phyloP scores from a whole-genome alignment of 2,797 vertebrate genomes.

The Tapirus indicus region DNA sequence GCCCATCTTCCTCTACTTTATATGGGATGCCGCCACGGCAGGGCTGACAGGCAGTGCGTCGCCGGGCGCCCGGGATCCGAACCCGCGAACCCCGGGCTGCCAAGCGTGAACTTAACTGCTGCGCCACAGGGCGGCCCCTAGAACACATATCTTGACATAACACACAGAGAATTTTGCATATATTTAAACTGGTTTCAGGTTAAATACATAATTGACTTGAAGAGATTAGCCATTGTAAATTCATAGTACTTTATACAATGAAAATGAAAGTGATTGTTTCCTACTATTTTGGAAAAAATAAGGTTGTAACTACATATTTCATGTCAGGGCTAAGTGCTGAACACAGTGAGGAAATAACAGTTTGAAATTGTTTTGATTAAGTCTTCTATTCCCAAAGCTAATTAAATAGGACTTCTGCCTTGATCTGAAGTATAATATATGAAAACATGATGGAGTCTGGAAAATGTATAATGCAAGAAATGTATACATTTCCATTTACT shows the following conservation, averaged over 20 bases:
- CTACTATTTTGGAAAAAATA: background rate
- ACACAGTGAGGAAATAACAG: background rate
- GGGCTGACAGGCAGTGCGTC: too few relatives aligned
- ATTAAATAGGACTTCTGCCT: background rate
- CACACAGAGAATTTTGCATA: background rate
- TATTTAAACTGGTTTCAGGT: background rate
- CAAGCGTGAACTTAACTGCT: too few relatives aligned
- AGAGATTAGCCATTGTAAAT: background rate
- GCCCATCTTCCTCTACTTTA: too few relatives aligned
- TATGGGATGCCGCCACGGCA: too few relatives aligned
- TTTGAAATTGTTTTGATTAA: constrained; percentile 56
- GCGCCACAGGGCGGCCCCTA: too few relatives aligned
- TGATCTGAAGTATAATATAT: constrained; percentile 19
- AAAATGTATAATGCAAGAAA: background rate
- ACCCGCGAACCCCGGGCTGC: too few relatives aligned
- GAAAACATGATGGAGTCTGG: background rate
- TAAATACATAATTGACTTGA: constrained; percentile 13
- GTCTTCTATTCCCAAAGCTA: background rate
- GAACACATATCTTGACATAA: background rate
- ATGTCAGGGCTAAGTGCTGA: background rate
- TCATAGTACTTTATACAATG: background rate
- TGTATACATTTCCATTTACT: background rate
- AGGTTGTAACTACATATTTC: background rate
- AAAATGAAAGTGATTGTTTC: constrained; percentile 39
- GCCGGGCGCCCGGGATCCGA: too few relatives aligned